These are phyloP conservation scores for Osmerus eperlanus DNA, from an alignment of 2,113 vertebrate genomes.

Conservation along the genomic window DNA sequence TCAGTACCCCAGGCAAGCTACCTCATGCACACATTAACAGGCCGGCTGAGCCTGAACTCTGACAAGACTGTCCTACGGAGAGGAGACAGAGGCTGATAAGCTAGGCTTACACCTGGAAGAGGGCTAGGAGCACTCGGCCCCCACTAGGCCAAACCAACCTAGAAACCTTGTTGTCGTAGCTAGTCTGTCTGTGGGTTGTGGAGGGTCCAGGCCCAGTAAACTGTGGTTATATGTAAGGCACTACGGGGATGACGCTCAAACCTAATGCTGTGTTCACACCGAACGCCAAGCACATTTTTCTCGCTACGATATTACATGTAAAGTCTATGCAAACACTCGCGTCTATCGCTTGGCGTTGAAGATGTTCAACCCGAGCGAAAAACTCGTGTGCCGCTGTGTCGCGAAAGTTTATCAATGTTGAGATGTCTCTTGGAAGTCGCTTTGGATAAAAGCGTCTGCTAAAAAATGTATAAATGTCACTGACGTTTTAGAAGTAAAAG, in stretches of 20 bases:
- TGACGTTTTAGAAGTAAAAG: no score
- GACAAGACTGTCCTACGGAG: slow-evolving; percentile 41
- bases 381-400: no score
- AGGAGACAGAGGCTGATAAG: slow-evolving; percentile 50
- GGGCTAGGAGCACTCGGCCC: slow-evolving; percentile 49
- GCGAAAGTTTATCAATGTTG: no score
- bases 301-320: no score
- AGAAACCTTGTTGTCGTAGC: slow-evolving; percentile 52
- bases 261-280: slow-evolving; percentile 70
- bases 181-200: slow-evolving; percentile 71
- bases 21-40: slow-evolving; percentile 61
- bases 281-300: no score
- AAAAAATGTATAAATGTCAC: no score
- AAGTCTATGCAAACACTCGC: no score
- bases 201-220: slow-evolving; percentile 82
- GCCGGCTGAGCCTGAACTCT: slow-evolving; percentile 40
- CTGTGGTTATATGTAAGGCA: slow-evolving; percentile 92
- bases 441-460: no score
- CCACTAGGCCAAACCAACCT: slow-evolving; percentile 53
- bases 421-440: no score
- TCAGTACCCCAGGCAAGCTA: slow-evolving; percentile 64
- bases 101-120: slow-evolving; percentile 71
- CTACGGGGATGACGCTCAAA: slow-evolving; percentile 89
- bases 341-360: no score
- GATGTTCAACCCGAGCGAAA: no score